Percentiles rank a stretch among this genome's conserved stretches.
Evolutionary conservation across 2,888 invertebrate species (phyloP).

Genomic region (Schrankia costaestrigalis): DNA sequence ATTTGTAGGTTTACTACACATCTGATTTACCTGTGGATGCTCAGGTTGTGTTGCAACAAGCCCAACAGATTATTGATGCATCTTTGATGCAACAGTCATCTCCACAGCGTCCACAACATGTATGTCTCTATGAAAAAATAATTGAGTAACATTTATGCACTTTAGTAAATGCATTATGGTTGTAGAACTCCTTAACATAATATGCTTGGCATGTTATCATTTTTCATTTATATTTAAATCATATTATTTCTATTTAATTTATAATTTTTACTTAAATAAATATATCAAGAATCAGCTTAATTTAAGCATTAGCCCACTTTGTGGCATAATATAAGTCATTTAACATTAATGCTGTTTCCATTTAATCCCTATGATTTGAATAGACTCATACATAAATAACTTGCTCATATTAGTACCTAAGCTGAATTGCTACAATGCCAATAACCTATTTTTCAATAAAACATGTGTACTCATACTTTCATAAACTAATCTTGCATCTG

Average conservation of each 20-base stretch:
- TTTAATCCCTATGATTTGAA: too few relatives aligned
- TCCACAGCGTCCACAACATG: constrained; percentile 77
- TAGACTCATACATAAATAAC: too few relatives aligned
- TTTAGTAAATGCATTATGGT: constrained; percentile 40
- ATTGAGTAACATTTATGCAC: constrained; percentile 51
- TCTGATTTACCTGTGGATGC: constrained; percentile 78
- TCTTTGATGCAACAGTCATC: constrained; percentile 77
- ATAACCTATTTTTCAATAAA: too few relatives aligned
- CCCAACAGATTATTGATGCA: constrained; percentile 80
- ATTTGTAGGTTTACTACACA: constrained; percentile 81
- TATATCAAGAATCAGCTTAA: too few relatives aligned
- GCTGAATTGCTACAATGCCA: too few relatives aligned
- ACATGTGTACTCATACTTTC: too few relatives aligned
- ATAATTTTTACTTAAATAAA: too few relatives aligned
- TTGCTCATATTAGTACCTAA: too few relatives aligned
- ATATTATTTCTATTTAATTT: constrained; percentile 20
- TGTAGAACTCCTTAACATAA: constrained; percentile 38
- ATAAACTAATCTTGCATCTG: too few relatives aligned
- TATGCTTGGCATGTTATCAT: constrained; percentile 60
- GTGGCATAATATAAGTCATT: too few relatives aligned
- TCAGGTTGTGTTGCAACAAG: constrained; percentile 79
- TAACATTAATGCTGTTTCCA: too few relatives aligned
- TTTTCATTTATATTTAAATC: constrained; percentile 38
- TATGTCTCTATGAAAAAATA: constrained; percentile 62
- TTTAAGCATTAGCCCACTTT: too few relatives aligned